Evolutionary conservation across 1,140 invertebrate species (phyloP).

Genomic region (Eumeta japonica): DNA sequence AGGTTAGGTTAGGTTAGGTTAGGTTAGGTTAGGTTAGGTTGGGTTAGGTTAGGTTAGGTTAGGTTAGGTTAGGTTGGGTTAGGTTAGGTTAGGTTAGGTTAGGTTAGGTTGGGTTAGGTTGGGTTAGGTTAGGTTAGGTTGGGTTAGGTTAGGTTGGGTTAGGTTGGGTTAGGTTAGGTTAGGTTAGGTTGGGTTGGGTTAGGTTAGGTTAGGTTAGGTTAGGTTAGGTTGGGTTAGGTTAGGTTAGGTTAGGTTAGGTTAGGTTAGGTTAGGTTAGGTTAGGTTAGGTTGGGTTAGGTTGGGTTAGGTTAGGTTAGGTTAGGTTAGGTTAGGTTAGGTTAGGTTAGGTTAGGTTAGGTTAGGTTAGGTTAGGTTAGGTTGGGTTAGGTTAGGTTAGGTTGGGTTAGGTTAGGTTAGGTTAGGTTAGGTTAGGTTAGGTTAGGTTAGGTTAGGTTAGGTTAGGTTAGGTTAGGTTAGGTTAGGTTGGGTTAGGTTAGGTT

Average conservation of each 20-base stretch:
- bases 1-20: slow-evolving; percentile 6
- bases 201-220: slow-evolving; percentile 5
- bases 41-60: slow-evolving; percentile 5
- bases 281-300: slow-evolving; percentile 4
- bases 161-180: neutral
- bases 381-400: slow-evolving; percentile 5
- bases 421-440: slow-evolving; percentile 3
- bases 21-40: slow-evolving; percentile 6
- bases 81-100: slow-evolving; percentile 5
- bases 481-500: slow-evolving; percentile 3
- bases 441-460: slow-evolving; percentile 5
- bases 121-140: neutral
- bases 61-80: slow-evolving; percentile 5
- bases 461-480: slow-evolving; percentile 6
- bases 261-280: slow-evolving; percentile 3
- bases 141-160: neutral
- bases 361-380: slow-evolving; percentile 5
- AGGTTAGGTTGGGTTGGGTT: slow-evolving; percentile 3
- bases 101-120: slow-evolving; percentile 5
- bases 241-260: slow-evolving; percentile 5
- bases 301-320: slow-evolving; percentile 2
- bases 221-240: slow-evolving; percentile 5
- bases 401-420: slow-evolving; percentile 5
- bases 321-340: neutral
- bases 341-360: slow-evolving; percentile 6